These are phyloP conservation scores for Drosophila quinaria DNA, from an alignment of 2,888 invertebrate species.

Conservation along the genomic window DNA sequence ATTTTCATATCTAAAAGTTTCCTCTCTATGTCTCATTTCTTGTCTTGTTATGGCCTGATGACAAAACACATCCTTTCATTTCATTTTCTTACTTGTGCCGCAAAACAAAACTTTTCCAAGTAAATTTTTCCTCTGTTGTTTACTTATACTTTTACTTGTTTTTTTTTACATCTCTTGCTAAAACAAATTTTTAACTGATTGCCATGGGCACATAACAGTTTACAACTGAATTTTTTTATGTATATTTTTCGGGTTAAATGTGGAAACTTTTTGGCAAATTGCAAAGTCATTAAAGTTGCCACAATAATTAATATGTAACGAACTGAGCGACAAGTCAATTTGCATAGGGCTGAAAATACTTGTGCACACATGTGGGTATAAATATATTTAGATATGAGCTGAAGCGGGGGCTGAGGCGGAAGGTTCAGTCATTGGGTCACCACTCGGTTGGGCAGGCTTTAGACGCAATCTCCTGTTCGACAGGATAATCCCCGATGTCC, in stretches of 20 bases:
- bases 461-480: conserved; percentile 10
- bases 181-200: conserved; percentile 41
- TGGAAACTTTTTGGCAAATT: conserved; percentile 19
- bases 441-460: conserved; percentile 20
- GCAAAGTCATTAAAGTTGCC: conserved; percentile 51
- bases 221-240: conserved; percentile 25
- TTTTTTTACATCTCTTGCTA: conserved; percentile 33
- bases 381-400: conserved; percentile 14
- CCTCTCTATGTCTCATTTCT: background rate
- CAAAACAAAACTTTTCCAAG: conserved; percentile 42
- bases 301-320: conserved; percentile 47
- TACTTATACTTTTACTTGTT: conserved; percentile 20
- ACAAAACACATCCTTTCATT: conserved; percentile 51
- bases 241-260: conserved; percentile 16
- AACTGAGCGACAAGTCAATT: conserved; percentile 36
- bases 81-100: conserved; percentile 23
- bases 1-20: background rate
- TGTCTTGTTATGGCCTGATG: conserved; percentile 33
- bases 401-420: conserved; percentile 1
- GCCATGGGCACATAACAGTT: conserved; percentile 21
- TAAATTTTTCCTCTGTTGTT: conserved; percentile 29
- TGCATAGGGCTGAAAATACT: conserved; percentile 31
- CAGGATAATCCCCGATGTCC: conserved; percentile 11
- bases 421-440: conserved; percentile 40
- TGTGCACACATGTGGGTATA: background rate